Conservation (phyloP, 2,888 invertebrate genomes). For the Quadroppia sp. region DNA sequence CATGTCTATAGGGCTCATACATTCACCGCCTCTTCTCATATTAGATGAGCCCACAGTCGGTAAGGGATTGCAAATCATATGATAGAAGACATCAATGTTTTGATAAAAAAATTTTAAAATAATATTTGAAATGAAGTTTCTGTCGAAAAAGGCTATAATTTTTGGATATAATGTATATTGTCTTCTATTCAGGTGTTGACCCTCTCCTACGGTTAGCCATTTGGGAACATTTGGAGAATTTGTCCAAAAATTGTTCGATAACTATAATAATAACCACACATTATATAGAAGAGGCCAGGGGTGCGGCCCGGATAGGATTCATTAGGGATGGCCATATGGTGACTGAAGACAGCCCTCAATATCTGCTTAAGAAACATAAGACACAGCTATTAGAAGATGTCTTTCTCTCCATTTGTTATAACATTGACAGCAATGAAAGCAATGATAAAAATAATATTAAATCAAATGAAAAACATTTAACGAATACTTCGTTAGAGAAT, state of each 20-base stretch:
- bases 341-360: constrained; percentile 1
- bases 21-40: constrained; percentile 9
- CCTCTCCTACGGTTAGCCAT: neutral
- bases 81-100: neutral
- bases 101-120: too few species aligned
- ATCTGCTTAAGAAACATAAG: constrained; percentile 7
- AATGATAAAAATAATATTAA: neutral
- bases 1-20: constrained; percentile 18
- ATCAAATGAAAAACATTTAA: neutral
- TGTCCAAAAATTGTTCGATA: neutral
- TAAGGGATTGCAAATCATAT: neutral
- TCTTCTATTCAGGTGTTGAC: neutral
- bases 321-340: constrained; percentile 6
- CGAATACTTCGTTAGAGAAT: neutral
- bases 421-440: neutral
- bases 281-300: constrained; percentile 27
- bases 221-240: neutral
- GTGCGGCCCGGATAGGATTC: neutral
- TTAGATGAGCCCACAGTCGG: constrained; percentile 31
- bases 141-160: too few species aligned
- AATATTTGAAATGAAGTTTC: too few species aligned
- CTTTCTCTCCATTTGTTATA: neutral
- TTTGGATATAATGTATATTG: too few species aligned
- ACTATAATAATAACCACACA: constrained; percentile 30
- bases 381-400: neutral